Conservation (phyloP, 2,797 vertebrate genomes). For the Hoplostethus mediterraneus region DNA sequence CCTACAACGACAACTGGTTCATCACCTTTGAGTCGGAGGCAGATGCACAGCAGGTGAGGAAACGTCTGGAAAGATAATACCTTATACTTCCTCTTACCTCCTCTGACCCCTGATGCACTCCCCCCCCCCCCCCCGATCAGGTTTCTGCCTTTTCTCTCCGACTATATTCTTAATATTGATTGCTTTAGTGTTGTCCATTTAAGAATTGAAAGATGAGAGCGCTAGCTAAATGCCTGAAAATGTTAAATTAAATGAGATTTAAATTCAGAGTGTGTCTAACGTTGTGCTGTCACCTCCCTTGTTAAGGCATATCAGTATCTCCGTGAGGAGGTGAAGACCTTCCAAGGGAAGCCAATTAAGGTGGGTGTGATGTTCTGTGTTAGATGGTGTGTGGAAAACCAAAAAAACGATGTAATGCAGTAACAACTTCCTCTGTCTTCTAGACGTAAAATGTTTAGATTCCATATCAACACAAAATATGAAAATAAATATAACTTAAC, state of each 20-base stretch:
- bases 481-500: too few species aligned
- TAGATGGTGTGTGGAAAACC: too few species aligned
- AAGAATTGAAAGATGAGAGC: too few species aligned
- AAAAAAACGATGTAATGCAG: neutral
- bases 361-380: constrained; percentile 73
- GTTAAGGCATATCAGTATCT: constrained; percentile 96
- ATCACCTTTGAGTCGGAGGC: constrained; percentile 99
- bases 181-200: too few species aligned
- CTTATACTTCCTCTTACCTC: neutral
- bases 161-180: neutral
- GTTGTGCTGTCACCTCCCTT: neutral
- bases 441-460: too few species aligned
- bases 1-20: constrained; percentile 99
- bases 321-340: constrained; percentile 98
- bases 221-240: too few species aligned
- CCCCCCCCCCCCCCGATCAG: neutral
- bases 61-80: neutral
- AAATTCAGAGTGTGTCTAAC: neutral
- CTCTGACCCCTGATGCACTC: too few species aligned
- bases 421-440: too few species aligned
- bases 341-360: constrained; percentile 99
- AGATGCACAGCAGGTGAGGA: constrained; percentile 95
- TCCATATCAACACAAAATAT: too few species aligned
- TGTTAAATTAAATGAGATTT: neutral
- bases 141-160: too few species aligned